A percentile compares a stretch with the other conserved stretches of the same genome.
Conservation (phyloP, 2,888 invertebrate species). For the Priocnemis perturbator region DNA sequence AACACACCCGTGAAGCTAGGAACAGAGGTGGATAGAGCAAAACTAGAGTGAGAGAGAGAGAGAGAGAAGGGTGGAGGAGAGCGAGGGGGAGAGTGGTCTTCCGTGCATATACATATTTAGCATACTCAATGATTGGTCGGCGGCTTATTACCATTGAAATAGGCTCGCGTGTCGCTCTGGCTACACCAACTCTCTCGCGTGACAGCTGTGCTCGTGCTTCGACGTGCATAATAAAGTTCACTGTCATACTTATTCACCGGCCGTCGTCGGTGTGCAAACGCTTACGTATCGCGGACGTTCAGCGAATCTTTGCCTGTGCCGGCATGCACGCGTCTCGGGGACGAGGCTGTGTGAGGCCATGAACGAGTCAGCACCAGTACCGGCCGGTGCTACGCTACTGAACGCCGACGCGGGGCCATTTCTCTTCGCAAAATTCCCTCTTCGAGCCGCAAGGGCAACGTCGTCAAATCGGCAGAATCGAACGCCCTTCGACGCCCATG, state of each 20-base stretch:
- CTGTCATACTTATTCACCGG: constrained; percentile 60
- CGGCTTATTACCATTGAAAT: constrained; percentile 69
- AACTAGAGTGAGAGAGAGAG: background rate
- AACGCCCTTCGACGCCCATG: too few species aligned
- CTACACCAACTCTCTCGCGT: constrained; percentile 50
- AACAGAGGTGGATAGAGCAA: too few species aligned
- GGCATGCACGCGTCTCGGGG: background rate
- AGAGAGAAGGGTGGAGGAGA: background rate
- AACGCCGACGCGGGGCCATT: background rate
- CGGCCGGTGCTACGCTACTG: background rate
- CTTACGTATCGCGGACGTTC: too few species aligned
- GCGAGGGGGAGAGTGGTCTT: constrained; percentile 32
- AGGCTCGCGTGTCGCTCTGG: constrained; percentile 55
- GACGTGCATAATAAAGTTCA: constrained; percentile 65
- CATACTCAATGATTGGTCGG: constrained; percentile 66
- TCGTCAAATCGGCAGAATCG: too few species aligned
- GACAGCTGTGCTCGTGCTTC: constrained; percentile 49
- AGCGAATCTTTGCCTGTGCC: background rate
- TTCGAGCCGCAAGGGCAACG: too few species aligned
- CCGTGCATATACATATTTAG: constrained; percentile 67
- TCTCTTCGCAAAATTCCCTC: too few species aligned
- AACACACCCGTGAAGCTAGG: background rate
- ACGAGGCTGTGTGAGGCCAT: background rate
- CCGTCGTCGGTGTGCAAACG: constrained; percentile 9
- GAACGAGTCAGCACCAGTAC: background rate